Conservation (phyloP, 2,888 invertebrate species). For the Pyrrhia umbra region DNA sequence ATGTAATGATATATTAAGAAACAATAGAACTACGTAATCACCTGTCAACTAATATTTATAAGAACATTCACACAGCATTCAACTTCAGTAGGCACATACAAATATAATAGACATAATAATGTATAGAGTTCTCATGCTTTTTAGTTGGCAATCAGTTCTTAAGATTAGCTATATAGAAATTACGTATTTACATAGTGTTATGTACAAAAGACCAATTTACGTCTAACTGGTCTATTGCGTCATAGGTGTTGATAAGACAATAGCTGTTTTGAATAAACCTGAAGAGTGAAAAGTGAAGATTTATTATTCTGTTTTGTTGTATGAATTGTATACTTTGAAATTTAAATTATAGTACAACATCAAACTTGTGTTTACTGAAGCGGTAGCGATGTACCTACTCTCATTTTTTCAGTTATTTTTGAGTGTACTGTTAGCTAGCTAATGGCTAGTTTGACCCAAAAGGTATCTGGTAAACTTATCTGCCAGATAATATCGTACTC, state of each 20-base stretch:
- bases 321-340: neutral
- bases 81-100: neutral
- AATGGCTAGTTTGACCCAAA: too few species aligned
- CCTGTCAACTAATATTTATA: neutral
- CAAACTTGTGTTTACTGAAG: neutral
- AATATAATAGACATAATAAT: neutral
- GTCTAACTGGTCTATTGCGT: constrained; percentile 17
- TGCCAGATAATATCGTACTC: too few species aligned
- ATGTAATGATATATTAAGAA: neutral
- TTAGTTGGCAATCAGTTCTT: neutral
- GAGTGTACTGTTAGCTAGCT: too few species aligned
- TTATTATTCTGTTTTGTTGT: neutral
- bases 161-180: neutral
- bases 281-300: neutral
- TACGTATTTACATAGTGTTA: constrained; percentile 3
- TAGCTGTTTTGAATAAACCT: constrained; percentile 6
- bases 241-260: constrained; percentile 27
- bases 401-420: too few species aligned
- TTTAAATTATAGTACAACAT: neutral
- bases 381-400: too few species aligned
- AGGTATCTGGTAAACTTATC: too few species aligned
- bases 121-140: constrained; percentile 5
- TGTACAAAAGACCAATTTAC: constrained; percentile 32
- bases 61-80: neutral
- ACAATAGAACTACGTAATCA: neutral